These are phyloP conservation scores for Malthinus flaveolus DNA, from an alignment of 2,888 invertebrate genomes.

Conservation along the genomic window DNA sequence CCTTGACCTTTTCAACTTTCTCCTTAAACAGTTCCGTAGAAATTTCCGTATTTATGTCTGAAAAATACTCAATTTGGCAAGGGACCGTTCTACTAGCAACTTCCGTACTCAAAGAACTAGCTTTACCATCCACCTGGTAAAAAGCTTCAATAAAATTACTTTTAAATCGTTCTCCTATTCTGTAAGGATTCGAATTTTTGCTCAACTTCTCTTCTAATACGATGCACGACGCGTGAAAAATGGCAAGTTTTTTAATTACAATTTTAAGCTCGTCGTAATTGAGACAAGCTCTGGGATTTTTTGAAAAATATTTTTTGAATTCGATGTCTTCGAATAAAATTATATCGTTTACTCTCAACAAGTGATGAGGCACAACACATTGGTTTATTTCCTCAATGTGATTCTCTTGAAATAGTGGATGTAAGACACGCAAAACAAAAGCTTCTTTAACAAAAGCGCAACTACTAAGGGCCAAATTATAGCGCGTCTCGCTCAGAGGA, in stretches of 20 bases:
- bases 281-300: background rate
- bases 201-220: slow-evolving; percentile 14
- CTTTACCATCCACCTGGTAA: background rate
- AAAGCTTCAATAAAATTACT: slow-evolving; percentile 9
- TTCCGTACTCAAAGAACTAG: background rate
- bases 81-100: background rate
- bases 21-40: slow-evolving; percentile 1
- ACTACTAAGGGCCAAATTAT: slow-evolving; percentile 23
- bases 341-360: slow-evolving; percentile 8
- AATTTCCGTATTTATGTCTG: background rate
- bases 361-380: slow-evolving; percentile 3
- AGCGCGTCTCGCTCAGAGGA: slow-evolving; percentile 26
- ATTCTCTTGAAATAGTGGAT: slow-evolving; percentile 3
- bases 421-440: slow-evolving; percentile 3
- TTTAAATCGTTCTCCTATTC: slow-evolving; percentile 1
- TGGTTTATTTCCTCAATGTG: slow-evolving; percentile 1
- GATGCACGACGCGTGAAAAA: slow-evolving; percentile 11
- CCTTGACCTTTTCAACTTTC: background rate
- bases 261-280: slow-evolving; percentile 9
- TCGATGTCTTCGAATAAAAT: slow-evolving; percentile 11
- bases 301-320: background rate
- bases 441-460: slow-evolving; percentile 9
- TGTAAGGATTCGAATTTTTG: background rate
- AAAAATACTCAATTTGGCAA: slow-evolving; percentile 10
- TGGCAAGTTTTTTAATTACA: slow-evolving; percentile 9